Evolutionary conservation across 2,888 invertebrate genomes (phyloP).

Genomic region (Amitus sp.): DNA sequence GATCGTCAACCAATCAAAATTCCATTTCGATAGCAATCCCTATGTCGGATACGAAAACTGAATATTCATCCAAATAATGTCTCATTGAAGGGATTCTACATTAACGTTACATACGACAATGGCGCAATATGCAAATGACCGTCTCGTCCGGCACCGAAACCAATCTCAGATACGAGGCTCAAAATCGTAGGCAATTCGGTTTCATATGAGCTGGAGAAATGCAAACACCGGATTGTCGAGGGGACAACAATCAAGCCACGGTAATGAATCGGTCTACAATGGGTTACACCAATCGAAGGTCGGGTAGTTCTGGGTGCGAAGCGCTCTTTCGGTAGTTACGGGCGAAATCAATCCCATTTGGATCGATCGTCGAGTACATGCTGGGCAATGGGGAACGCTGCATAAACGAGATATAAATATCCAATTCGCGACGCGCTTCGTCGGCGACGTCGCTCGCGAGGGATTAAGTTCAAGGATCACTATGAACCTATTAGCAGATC

Average conservation of each 20-base stretch:
- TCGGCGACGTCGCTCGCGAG: background rate
- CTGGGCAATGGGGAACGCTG: no score
- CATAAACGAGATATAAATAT: no score
- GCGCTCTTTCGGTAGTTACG: no score
- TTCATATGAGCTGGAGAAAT: slow-evolving; percentile 26
- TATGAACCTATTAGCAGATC: slow-evolving; percentile 3
- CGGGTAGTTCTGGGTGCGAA: no score
- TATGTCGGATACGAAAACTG: background rate
- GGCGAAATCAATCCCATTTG: no score
- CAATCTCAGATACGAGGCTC: slow-evolving; percentile 10
- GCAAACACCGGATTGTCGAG: slow-evolving; percentile 8
- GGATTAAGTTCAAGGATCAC: slow-evolving; percentile 12
- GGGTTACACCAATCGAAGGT: no score
- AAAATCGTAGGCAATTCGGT: slow-evolving; percentile 21
- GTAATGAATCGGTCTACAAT: background rate
- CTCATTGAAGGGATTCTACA: background rate
- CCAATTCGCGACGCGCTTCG: background rate
- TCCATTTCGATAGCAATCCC: background rate
- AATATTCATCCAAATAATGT: background rate
- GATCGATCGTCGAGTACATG: slow-evolving; percentile 10
- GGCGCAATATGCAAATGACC: background rate
- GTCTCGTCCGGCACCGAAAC: slow-evolving; percentile 13
- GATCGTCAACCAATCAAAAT: background rate
- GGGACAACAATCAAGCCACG: slow-evolving; percentile 15
- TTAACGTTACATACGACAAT: background rate